Conservation (phyloP, 1,140 invertebrate genomes). For the Caenorhabditis tropicalis region DNA sequence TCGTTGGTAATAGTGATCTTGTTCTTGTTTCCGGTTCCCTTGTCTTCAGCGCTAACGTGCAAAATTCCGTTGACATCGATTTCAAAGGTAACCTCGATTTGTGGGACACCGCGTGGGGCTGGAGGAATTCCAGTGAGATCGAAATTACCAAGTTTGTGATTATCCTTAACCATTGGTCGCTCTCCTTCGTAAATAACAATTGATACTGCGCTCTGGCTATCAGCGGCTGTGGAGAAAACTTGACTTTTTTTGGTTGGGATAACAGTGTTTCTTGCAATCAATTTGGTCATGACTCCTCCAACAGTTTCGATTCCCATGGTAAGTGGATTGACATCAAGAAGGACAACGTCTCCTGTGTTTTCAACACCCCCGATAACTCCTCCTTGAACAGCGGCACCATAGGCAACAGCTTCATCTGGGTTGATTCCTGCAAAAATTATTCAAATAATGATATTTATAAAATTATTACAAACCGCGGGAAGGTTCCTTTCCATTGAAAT, state of each 20-base stretch:
- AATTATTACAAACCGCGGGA: conserved; percentile 82
- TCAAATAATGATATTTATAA: background rate
- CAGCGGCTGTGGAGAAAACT: conserved; percentile 98
- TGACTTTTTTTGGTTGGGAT: conserved; percentile 99
- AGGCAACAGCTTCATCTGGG: conserved; percentile 83
- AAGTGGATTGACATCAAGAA: conserved; percentile 95
- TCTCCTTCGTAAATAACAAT: conserved; percentile 95
- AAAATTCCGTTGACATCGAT: conserved; percentile 98
- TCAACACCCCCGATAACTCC: conserved; percentile 78
- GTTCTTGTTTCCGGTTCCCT: conserved; percentile 95
- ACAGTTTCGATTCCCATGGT: conserved; percentile 99
- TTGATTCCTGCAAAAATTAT: conserved; percentile 71
- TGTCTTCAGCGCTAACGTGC: conserved; percentile 91
- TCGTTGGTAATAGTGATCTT: conserved; percentile 95
- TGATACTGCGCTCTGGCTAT: conserved; percentile 97
- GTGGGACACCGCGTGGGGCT: conserved; percentile 91
- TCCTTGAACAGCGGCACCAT: conserved; percentile 97
- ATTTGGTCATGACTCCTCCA: conserved; percentile 98
- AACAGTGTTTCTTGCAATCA: conserved; percentile 95
- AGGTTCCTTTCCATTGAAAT: conserved; percentile 96
- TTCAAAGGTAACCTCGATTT: conserved; percentile 86
- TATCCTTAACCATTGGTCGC: conserved; percentile 98
- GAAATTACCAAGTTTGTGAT: conserved; percentile 93
- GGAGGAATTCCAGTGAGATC: conserved; percentile 95
- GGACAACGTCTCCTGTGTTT: conserved; percentile 91